These are phyloP conservation scores for Zosterops borbonicus DNA, from an alignment of 2,113 vertebrate genomes.

Conservation along the genomic window DNA sequence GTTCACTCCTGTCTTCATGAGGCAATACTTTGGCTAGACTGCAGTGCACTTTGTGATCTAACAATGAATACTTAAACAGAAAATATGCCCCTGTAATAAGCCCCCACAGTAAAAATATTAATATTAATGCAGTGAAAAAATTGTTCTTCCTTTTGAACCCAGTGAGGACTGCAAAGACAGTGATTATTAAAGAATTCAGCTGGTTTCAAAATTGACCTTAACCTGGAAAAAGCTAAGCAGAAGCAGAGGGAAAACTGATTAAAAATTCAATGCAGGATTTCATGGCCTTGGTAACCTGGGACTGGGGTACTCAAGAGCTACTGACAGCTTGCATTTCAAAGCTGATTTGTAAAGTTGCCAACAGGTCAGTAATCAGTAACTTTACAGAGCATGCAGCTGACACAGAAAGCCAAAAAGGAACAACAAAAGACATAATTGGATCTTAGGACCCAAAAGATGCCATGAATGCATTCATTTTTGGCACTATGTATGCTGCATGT, in stretches of 20 bases:
- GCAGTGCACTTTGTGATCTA: neutral
- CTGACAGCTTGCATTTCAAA: constrained; percentile 31
- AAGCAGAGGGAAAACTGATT: constrained; percentile 43
- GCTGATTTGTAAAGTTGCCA: constrained; percentile 43
- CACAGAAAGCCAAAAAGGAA: constrained; percentile 37
- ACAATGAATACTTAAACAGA: constrained; percentile 66
- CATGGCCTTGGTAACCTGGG: constrained; percentile 33
- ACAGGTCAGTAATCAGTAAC: constrained; percentile 56
- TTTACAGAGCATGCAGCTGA: constrained; percentile 48
- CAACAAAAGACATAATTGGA: constrained; percentile 7
- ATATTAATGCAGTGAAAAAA: constrained; percentile 68
- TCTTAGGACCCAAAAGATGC: constrained; percentile 19
- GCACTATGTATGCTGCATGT: constrained; percentile 34
- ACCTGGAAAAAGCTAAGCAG: constrained; percentile 57
- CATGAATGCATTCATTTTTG: constrained; percentile 63
- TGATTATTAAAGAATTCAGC: constrained; percentile 34
- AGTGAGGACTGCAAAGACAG: constrained; percentile 36
- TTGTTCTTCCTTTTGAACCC: constrained; percentile 55
- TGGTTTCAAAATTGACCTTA: constrained; percentile 65
- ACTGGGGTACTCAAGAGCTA: constrained; percentile 17
- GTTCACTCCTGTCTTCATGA: constrained; percentile 4
- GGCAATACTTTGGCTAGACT: neutral
- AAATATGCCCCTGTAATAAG: constrained; percentile 47
- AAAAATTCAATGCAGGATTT: constrained; percentile 57
- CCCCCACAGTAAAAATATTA: constrained; percentile 62